Base-by-base conservation (phyloP, 2,113 vertebrate species). In the Brachionichthys hirsutus region DNA sequence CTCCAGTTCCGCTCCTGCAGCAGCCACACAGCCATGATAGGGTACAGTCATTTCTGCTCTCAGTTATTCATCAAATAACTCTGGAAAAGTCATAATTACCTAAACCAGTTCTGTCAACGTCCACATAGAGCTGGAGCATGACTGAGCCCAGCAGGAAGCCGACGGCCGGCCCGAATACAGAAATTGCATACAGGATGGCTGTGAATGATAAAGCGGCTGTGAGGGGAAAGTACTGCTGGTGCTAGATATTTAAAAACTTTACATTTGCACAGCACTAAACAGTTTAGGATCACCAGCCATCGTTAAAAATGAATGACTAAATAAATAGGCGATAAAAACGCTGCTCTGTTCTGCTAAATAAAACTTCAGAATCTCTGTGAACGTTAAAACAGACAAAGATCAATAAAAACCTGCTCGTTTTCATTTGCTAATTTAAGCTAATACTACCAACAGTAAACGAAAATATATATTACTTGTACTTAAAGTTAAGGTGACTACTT, bases 141-240 rank as follows among this genome's bases (percentile, higher is more conserved):
- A 92, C 83, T 0, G 95, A 95, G 11, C 96, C 94, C 84, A 99
- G 82, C 71, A 99, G 67, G 85, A 92, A 99, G 1, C 95, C 97
- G 0, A 98, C 91, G 20, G 93, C 92, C 0, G 97, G 97, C 14
- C 97, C 97, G 0, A 98, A 95, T 11, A 98, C 94, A 0, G 96
- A 92, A 0, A 98, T 86, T 0, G 97, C 89, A 77, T 98, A 99
- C 54, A 99, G 89, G 71, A 98, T 94, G 67, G 96, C 97, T 99
- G 90, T 90, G 83, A 18, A 82, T 42, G 53, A 86, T 0, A 67
- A 70, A 62, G 19, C 0, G 8, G 11, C n/a, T 11, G 47, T 73
- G 43, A 81, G 58, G 16, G 16, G 6, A 46, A 20, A 46, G 1
- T 6, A 19, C 36, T 12, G 44, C 6, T 14, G 30, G 14, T 4